Conservation (phyloP, 2,888 invertebrate genomes). For the Oscheius sp. region DNA sequence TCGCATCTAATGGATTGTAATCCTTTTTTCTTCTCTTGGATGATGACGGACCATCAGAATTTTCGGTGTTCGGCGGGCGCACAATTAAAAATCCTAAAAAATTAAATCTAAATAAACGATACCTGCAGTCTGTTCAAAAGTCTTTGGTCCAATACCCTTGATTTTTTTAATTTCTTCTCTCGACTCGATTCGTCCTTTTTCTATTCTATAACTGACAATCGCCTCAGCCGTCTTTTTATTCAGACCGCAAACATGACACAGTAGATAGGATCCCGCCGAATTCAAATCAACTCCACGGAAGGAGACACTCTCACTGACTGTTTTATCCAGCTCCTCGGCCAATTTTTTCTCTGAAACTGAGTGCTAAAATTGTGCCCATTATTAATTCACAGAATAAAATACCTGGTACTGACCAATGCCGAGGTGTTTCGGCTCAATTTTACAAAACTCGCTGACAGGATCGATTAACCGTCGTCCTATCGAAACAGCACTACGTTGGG, state of each 20-base stretch:
- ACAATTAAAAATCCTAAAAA: conserved; percentile 1
- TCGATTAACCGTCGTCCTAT: conserved; percentile 88
- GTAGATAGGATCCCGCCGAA: conserved; percentile 82
- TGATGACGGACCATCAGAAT: conserved; percentile 11
- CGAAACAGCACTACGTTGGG: conserved; percentile 80
- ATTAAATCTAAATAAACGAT: neutral
- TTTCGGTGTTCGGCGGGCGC: neutral
- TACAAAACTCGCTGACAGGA: conserved; percentile 88
- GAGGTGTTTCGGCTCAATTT: conserved; percentile 89
- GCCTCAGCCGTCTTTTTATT: conserved; percentile 81
- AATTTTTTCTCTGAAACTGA: conserved; percentile 84
- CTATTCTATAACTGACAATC: conserved; percentile 81
- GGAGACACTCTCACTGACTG: conserved; percentile 89
- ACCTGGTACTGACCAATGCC: conserved; percentile 89
- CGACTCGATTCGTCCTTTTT: conserved; percentile 79
- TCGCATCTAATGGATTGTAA: conserved; percentile 78
- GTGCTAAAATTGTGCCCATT: conserved; percentile 78
- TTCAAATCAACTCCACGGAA: conserved; percentile 92
- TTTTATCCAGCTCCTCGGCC: conserved; percentile 79
- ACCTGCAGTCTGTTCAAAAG: conserved; percentile 79
- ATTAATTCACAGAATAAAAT: neutral
- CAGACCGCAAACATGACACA: conserved; percentile 84
- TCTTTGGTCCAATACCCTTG: conserved; percentile 83
- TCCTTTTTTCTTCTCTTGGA: conserved; percentile 32
- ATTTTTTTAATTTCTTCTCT: conserved; percentile 82